Conservation (phyloP, 1,140 invertebrate genomes). For the Hycleus phaleratus region DNA sequence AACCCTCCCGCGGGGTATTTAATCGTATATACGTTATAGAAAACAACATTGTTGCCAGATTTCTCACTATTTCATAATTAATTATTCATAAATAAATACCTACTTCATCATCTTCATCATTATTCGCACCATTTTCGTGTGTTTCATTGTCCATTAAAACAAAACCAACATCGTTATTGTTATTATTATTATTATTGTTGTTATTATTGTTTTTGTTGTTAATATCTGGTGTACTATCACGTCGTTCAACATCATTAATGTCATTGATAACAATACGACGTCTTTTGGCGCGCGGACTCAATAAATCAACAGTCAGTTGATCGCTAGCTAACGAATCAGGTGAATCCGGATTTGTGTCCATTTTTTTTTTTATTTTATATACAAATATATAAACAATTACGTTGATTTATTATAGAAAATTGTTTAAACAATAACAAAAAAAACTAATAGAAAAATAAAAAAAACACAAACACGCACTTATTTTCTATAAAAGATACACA, state of each 20-base stretch:
- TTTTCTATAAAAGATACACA: slow-evolving; percentile 4
- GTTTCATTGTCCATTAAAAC: slow-evolving; percentile 47
- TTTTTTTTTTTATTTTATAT: slow-evolving; percentile 12
- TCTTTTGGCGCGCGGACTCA: slow-evolving; percentile 31
- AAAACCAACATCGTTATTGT: slow-evolving; percentile 52
- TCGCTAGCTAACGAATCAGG: slow-evolving; percentile 39
- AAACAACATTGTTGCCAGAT: background rate
- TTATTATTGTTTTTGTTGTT: slow-evolving; percentile 48
- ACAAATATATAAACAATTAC: background rate
- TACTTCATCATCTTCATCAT: slow-evolving; percentile 45
- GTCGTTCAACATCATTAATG: slow-evolving; percentile 19
- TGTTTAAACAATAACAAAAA: too few species aligned
- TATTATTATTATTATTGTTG: slow-evolving; percentile 34
- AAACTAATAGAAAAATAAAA: too few species aligned
- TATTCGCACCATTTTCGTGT: slow-evolving; percentile 39
- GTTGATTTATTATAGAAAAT: background rate
- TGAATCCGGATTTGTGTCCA: slow-evolving; percentile 37
- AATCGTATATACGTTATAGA: background rate
- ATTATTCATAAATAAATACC: slow-evolving; percentile 29
- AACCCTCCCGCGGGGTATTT: slow-evolving; percentile 30
- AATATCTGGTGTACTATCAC: slow-evolving; percentile 42
- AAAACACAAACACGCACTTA: too few species aligned
- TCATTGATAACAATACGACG: slow-evolving; percentile 26
- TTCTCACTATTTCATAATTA: background rate
- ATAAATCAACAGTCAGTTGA: slow-evolving; percentile 36